Percentiles rank a stretch among this genome's conserved stretches.
Conservation (phyloP, 1,140 invertebrate genomes). For the Drosophila miranda region DNA sequence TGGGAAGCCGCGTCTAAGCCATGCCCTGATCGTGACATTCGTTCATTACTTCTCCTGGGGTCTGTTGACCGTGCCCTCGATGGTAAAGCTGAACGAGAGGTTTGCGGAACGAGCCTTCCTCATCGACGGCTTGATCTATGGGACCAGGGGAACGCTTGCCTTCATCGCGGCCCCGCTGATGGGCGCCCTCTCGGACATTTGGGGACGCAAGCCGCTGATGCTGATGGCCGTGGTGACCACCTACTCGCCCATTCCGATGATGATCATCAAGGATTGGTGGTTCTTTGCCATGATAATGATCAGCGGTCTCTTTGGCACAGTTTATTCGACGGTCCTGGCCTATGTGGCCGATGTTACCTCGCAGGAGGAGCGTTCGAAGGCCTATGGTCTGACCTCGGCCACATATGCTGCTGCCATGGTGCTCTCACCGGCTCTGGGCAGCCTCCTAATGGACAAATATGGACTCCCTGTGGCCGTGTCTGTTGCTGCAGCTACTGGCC, state of each 20-base stretch:
- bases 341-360: slow-evolving; percentile 99
- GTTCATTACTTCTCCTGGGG: slow-evolving; percentile 99
- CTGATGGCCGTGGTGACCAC: slow-evolving; percentile 99
- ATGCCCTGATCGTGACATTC: slow-evolving; percentile 99
- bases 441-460: slow-evolving; percentile 94
- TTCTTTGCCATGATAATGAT: slow-evolving; percentile 99
- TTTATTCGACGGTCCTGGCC: slow-evolving; percentile 99
- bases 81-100: slow-evolving; percentile 96
- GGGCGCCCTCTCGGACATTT: slow-evolving; percentile 98
- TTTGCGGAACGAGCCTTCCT: slow-evolving; percentile 99
- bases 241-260: slow-evolving; percentile 98
- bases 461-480: slow-evolving; percentile 96
- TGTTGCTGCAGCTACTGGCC: slow-evolving; percentile 95
- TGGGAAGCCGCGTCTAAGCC: slow-evolving; percentile 96
- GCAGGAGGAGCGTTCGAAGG: slow-evolving; percentile 95
- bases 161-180: slow-evolving; percentile 98
- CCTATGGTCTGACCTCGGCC: slow-evolving; percentile 98
- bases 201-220: slow-evolving; percentile 98
- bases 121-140: slow-evolving; percentile 99
- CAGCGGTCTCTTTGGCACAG: slow-evolving; percentile 98
- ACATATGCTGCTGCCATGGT: slow-evolving; percentile 99
- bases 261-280: slow-evolving; percentile 99
- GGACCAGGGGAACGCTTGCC: slow-evolving; percentile 97
- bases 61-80: slow-evolving; percentile 98
- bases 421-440: slow-evolving; percentile 97